Conservation (phyloP, 2,888 invertebrate genomes). For the Pseudanteris insignis region DNA sequence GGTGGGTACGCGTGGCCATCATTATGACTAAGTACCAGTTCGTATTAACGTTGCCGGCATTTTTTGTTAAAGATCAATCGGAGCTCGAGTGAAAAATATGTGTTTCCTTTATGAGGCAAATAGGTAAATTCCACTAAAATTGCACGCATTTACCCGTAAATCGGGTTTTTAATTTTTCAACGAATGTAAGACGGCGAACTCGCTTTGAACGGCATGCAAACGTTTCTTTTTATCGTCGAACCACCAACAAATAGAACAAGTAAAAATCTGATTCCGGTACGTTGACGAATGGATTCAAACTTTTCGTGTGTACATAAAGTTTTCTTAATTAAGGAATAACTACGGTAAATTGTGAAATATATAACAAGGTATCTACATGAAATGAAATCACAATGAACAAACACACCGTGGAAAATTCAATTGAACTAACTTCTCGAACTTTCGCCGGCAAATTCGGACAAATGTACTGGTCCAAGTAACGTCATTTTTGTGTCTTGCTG, state of each 20-base stretch:
- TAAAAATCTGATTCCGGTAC: constrained; percentile 19
- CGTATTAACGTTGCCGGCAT: background rate
- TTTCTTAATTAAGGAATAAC: constrained; percentile 40
- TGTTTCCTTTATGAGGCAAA: too few species aligned
- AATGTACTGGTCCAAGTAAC: constrained; percentile 26
- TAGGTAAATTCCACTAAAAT: too few species aligned
- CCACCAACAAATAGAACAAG: too few species aligned
- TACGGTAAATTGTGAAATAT: constrained; percentile 33
- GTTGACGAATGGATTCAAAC: constrained; percentile 30
- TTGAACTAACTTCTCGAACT: constrained; percentile 38
- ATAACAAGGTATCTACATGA: constrained; percentile 37
- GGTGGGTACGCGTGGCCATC: too few species aligned
- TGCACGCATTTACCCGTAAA: too few species aligned
- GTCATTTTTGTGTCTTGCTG: constrained; percentile 27
- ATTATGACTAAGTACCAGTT: too few species aligned
- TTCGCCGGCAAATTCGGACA: constrained; percentile 24
- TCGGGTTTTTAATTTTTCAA: too few species aligned
- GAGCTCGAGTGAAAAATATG: too few species aligned
- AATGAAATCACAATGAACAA: constrained; percentile 43
- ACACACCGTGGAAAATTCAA: constrained; percentile 35
- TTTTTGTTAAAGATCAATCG: too few species aligned
- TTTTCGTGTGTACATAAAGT: constrained; percentile 33
- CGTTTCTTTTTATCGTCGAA: background rate
- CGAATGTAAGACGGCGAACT: too few species aligned
- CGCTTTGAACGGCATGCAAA: too few species aligned